Evolutionary conservation across 2,797 vertebrate species (phyloP).

Genomic region (Xenopus petersii): DNA sequence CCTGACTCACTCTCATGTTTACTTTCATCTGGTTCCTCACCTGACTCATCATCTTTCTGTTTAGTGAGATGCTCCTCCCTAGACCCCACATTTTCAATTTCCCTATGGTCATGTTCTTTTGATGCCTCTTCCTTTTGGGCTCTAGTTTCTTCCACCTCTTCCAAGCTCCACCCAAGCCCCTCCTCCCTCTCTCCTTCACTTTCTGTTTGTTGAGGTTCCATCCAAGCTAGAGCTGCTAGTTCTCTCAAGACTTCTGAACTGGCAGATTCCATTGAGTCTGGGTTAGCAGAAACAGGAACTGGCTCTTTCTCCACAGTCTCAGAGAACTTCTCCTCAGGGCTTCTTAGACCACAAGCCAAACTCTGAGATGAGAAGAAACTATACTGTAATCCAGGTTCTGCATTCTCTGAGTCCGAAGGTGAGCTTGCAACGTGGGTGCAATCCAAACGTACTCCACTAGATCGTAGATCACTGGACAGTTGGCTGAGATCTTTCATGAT

Average conservation of each 20-base stretch:
- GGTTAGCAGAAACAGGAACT: conserved; percentile 54
- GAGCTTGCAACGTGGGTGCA: conserved; percentile 69
- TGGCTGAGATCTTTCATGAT: conserved; percentile 85
- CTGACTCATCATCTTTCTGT: conserved; percentile 1
- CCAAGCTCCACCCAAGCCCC: background rate
- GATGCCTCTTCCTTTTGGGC: conserved; percentile 15
- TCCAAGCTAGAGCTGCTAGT: conserved; percentile 71
- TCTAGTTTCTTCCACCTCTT: conserved; percentile 6
- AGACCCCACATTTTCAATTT: background rate
- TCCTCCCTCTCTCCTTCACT: conserved; percentile 40
- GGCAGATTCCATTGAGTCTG: conserved; percentile 67
- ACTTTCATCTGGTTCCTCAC: conserved; percentile 23
- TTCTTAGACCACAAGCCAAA: conserved; percentile 88
- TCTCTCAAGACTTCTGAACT: conserved; percentile 73
- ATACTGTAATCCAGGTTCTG: conserved; percentile 71
- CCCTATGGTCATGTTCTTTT: background rate
- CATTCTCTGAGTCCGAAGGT: conserved; percentile 62
- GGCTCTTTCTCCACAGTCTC: conserved; percentile 59
- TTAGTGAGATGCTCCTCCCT: background rate
- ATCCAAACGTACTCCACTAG: conserved; percentile 81
- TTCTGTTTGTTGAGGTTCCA: conserved; percentile 59
- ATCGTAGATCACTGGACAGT: conserved; percentile 83
- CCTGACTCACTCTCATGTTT: conserved; percentile 16
- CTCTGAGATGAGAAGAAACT: conserved; percentile 80
- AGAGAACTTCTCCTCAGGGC: conserved; percentile 74